phyloP scores from a whole-genome alignment of 2,797 vertebrate genomes.

The Mionectes olivaceus region DNA sequence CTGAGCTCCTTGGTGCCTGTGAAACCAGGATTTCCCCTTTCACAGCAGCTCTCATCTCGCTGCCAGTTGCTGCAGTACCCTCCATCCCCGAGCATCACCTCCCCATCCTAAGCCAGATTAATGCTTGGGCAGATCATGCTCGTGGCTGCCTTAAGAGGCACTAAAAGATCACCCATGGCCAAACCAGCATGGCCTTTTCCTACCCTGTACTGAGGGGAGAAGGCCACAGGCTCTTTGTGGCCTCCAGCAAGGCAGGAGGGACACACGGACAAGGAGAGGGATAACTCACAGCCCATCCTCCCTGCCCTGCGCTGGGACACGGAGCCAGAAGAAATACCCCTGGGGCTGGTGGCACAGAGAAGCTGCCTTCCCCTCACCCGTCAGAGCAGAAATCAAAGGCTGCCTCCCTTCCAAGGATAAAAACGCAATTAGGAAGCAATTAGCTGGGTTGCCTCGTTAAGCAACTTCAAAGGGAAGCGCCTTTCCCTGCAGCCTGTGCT shows the following conservation, averaged over 20 bases:
- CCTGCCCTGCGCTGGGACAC: not conserved
- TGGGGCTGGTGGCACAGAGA: not conserved
- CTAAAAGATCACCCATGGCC: not conserved
- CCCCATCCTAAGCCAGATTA: not conserved
- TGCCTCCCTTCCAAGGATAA: slow-evolving; percentile 63
- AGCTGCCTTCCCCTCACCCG: slow-evolving; percentile 15
- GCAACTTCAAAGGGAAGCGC: slow-evolving; percentile 68
- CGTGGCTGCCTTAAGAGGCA: not conserved
- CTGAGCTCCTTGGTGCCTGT: not conserved
- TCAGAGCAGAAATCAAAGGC: slow-evolving; percentile 69
- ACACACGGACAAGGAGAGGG: not conserved
- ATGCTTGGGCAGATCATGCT: not conserved
- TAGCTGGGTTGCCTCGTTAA: slow-evolving; percentile 72
- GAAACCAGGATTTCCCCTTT: not conserved
- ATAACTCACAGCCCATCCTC: not conserved
- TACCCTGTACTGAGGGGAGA: not conserved
- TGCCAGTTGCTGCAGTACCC: not conserved
- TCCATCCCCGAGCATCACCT: not conserved
- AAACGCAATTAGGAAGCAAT: slow-evolving; percentile 75
- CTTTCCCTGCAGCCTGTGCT: slow-evolving; percentile 22
- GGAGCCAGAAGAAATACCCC: not conserved
- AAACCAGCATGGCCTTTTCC: not conserved
- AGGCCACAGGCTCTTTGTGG: not conserved
- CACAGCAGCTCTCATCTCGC: rapidly evolving
- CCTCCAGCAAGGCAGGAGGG: not conserved